These are phyloP conservation scores for Berghia stephanieae DNA, from an alignment of 1,140 invertebrate genomes.

Conservation along the genomic window DNA sequence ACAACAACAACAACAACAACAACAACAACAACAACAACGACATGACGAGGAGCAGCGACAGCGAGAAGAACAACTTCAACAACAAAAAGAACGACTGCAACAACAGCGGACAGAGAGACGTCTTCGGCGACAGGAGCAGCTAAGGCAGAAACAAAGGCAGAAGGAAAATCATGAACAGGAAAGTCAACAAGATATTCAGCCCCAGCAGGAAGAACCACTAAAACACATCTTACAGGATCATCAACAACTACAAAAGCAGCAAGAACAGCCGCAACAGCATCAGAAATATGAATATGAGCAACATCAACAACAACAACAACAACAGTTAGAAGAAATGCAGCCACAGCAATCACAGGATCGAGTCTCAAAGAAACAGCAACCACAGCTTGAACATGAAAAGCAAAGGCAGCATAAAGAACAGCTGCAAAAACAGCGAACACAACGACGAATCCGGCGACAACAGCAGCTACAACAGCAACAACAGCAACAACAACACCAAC, in stretches of 20 bases:
- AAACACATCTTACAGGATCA: background rate
- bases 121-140: too few species aligned
- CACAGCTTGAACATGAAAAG: background rate
- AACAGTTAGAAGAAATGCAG: background rate
- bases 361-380: background rate
- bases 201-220: background rate
- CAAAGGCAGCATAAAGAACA: background rate
- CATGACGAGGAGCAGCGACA: background rate
- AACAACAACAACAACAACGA: conserved; percentile 15
- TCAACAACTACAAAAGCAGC: conserved; percentile 8
- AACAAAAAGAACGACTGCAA: background rate
- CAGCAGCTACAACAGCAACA: background rate
- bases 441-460: background rate
- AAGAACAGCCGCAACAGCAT: background rate
- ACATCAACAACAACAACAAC: background rate
- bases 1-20: conserved; percentile 15
- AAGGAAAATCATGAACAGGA: background rate
- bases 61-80: conserved; percentile 2
- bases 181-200: background rate
- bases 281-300: background rate
- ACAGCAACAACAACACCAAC: background rate
- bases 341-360: background rate
- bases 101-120: too few species aligned
- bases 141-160: background rate
- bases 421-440: conserved; percentile 1